phyloP scores from a whole-genome alignment of 2,797 vertebrate genomes.

The Coreius guichenoti region DNA sequence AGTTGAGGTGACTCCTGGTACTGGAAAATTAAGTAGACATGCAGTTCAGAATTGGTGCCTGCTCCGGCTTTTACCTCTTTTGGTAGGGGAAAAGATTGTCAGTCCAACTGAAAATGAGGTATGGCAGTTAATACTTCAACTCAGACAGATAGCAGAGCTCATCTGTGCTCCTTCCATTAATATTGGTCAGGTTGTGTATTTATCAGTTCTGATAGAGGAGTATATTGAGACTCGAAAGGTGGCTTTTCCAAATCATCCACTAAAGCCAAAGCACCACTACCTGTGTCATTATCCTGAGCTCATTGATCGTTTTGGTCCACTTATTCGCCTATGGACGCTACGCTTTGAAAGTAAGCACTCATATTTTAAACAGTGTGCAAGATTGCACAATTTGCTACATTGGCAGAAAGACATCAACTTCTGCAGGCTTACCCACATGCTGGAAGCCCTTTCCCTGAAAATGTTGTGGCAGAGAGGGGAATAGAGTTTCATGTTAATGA shows the following conservation, averaged over 20 bases:
- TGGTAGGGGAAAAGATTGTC: neutral
- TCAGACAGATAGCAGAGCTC: neutral
- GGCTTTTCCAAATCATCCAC: neutral
- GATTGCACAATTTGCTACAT: neutral
- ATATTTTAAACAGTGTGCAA: neutral
- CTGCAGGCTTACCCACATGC: neutral
- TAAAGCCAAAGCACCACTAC: neutral
- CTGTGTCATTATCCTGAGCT: neutral
- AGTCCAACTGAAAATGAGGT: neutral
- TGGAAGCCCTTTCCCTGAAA: neutral
- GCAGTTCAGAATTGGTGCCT: neutral
- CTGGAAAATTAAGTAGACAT: neutral
- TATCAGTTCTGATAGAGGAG: neutral
- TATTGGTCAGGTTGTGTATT: neutral
- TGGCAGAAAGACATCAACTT: neutral
- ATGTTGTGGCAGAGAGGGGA: neutral
- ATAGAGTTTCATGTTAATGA: neutral
- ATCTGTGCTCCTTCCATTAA: neutral
- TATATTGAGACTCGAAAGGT: neutral
- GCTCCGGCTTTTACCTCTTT: neutral
- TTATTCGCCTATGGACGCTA: neutral
- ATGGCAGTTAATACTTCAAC: neutral
- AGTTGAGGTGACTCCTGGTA: neutral
- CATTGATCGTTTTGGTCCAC: neutral
- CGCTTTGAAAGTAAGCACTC: neutral